Evolutionary conservation across 2,888 invertebrate species (phyloP), one percentile per base, ranked within the genome.

Genomic region (Plebejus argus): DNA sequence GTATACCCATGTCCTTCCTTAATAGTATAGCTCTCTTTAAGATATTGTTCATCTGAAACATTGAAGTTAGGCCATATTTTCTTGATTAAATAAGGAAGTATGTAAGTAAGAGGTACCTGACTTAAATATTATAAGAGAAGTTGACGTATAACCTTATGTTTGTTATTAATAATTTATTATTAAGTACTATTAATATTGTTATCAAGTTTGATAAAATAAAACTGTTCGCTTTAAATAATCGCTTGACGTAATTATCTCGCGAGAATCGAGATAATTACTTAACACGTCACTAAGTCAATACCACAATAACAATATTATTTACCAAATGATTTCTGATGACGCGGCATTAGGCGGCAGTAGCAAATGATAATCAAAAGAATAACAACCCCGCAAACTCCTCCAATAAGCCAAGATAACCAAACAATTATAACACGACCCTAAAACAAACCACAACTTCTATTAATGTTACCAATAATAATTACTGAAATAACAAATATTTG

Each of bases 261-360:
- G 12, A 20, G n/a, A n/a, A n/a, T n/a, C n/a, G n/a, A n/a, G 61
- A 61, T 61, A 23, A 23, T 23, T 4, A 23, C 3, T 10, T 23
- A 61, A 8, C 23, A 23, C 61, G 61, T 12, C 28, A 18, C 15
- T 6, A 53, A 53, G 3, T 23, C 18, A 66, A 33, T 66, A 66
- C 18, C 18, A 53, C 58, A 33, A 6, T 20, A 15, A 33, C 20
- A 28, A 66, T 28, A 74, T 28, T 49, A 74, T 49, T 74, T 90
- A 96, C 96, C 95, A 86, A 95, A 95, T 81, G 96, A 95, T 91
- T 96, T 96, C 90, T 96, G 96, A 86, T 95, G 95, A 81, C 95
- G 95, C 84, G 96, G 96, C 95, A 96, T 95, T 87, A 96, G 95
- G 93, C 96, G 96, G 89, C 96, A 96, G 89, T 95, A 95, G 91